phyloP scores from a whole-genome alignment of 23 tunicate genomes.

The Styela plicata region DNA sequence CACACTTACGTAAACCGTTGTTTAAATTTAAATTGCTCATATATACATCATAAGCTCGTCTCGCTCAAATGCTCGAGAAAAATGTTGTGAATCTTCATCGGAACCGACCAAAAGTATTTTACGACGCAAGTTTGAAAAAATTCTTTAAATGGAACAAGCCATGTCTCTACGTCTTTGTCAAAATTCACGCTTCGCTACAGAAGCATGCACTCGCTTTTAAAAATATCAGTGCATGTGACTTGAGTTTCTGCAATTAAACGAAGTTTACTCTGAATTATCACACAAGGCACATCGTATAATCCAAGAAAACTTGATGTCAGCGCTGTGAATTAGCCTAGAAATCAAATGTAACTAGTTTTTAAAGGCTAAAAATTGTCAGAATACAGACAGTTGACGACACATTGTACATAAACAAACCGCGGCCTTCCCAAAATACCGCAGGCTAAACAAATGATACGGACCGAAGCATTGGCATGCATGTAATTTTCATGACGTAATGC shows the following conservation, averaged over 20 bases:
- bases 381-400: too few species aligned
- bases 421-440: neutral
- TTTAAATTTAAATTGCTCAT: neutral
- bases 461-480: neutral
- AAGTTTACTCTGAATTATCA: too few species aligned
- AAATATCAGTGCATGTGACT: neutral
- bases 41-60: neutral
- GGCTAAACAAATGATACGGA: neutral
- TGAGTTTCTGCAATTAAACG: neutral
- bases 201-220: neutral
- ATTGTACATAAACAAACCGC: neutral
- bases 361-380: too few species aligned
- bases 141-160: neutral
- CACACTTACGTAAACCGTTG: too few species aligned
- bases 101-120: neutral
- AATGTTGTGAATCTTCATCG: neutral
- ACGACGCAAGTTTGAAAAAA: neutral
- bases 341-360: too few species aligned
- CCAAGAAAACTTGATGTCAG: too few species aligned
- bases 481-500: neutral
- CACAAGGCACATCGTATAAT: too few species aligned
- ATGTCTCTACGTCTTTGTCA: neutral
- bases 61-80: neutral
- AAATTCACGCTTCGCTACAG: neutral
- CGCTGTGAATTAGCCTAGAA: too few species aligned